Base-by-base conservation (phyloP, 2,888 invertebrate genomes). In the Nebria brevicollis region DNA sequence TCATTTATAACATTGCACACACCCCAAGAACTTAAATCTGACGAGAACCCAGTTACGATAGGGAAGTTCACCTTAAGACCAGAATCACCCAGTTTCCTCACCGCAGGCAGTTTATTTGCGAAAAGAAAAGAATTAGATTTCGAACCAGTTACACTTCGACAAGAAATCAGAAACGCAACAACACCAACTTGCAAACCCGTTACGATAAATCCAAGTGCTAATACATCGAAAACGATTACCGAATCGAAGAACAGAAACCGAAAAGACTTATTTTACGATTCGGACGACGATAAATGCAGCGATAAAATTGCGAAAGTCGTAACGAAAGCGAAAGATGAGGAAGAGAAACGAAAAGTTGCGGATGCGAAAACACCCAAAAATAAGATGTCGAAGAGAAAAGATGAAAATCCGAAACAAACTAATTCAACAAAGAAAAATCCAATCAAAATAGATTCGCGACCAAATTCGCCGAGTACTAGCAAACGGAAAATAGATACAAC, bases 1-100 rank as follows among this genome's bases (percentile, higher is more conserved):
- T 94, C 95, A 0, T 97, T 97, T 88, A 90, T 97, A 75, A 94
- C 93, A 85, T 88, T 96, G 79, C 91, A 93, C 83, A 91, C 91
- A 75, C 86, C 86, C 11, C 85, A 85, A 34, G 84, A 82, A 43
- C 81, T 75, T 11, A 82, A 81, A 42, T 13, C 65, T 10, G 65
- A 75, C 42, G 83, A 84, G 20, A 54, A 85, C 77, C 81, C 83
- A 25, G 79, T 86, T 5, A 84, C 86, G 43, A 85, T 92, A 8
- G 92, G 91, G 13, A 88, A 89, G 76, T 92, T 92, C 84, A 87
- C 87, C 64, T 82, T 93, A 15, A 89, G 91, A 77, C 90, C 91
- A 65, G 88, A 90, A 75, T 92, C 92, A 0, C 91, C 93, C 0
- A 92, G 93, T 68, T 86, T 88, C 81, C 91, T 94, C 85, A 88